Conservation (phyloP, 2,888 invertebrate species). For the Drosophila dives region DNA sequence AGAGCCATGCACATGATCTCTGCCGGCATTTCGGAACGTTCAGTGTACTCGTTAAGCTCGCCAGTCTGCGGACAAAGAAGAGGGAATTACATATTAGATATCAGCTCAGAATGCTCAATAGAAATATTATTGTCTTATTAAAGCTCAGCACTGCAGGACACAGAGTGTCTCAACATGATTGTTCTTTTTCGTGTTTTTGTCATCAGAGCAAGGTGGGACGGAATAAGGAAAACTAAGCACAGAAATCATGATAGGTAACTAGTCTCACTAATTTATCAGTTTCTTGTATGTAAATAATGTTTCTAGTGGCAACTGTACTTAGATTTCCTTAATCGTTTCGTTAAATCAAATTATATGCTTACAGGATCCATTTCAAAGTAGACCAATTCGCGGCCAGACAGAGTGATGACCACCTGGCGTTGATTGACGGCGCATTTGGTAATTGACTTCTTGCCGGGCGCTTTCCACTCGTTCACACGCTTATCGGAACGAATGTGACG, state of each 20-base stretch:
- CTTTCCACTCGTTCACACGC: conserved; percentile 99
- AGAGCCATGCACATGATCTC: conserved; percentile 99
- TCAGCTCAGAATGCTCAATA: background rate
- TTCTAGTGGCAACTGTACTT: background rate
- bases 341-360: conserved; percentile 85
- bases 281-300: background rate
- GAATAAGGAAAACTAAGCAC: background rate
- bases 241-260: background rate
- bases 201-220: conserved; percentile 76
- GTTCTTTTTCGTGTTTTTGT: conserved; percentile 83
- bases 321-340: background rate
- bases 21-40: conserved; percentile 97
- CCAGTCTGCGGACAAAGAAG: conserved; percentile 89
- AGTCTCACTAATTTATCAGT: background rate
- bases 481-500: conserved; percentile 99
- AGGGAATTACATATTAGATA: background rate
- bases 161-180: conserved; percentile 84
- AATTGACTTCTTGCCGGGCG: conserved; percentile 98
- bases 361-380: conserved; percentile 99
- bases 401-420: conserved; percentile 98
- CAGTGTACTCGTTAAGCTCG: conserved; percentile 98
- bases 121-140: background rate
- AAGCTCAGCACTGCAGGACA: conserved; percentile 85
- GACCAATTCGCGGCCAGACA: conserved; percentile 98
- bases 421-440: conserved; percentile 99